Base-by-base conservation (phyloP, 2,113 vertebrate genomes). In the Motacilla tschutschensis region DNA sequence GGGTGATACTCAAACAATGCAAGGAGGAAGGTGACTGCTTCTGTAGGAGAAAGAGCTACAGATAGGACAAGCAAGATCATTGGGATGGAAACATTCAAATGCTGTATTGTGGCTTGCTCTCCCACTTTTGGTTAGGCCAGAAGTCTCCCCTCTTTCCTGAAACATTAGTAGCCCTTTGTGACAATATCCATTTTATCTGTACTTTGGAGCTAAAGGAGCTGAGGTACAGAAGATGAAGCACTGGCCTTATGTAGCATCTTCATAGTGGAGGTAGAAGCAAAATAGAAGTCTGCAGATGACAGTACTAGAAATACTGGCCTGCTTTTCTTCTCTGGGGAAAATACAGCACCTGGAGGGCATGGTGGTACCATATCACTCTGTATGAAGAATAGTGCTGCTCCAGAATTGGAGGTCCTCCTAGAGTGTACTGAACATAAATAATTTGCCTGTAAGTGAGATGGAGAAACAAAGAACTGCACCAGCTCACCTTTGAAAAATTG, bases 401-500 rank as follows among this genome's bases (percentile, higher is more conserved):
- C 41, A 65, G 33, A 83, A 63, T 5, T 66, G 33, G 29, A 83
- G 60, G 59, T 60, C 47, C 20, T 84, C 40, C 63, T 60, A 24
- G 51, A 14, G 33, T 51, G 20, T 73, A 41, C 67, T n/a, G 31
- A 90, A 73, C 28, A 51, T 51, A 73, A 89, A 53, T 70, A 85
- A 72, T 85, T 91, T 57, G 29, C 36, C 46, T 28, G 11, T 0
- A 1, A 71, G 31, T 58, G 43, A 57, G 38, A 55, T 3, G 8
- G 73, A 70, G 66, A 93, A 92, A 89, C 51, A 92, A 93, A 85
- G 77, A 76, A 70, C 59, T 58, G 17, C 66, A 79, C 29, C 40
- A 65, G 50, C 44, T 85, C 36, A 29, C 55, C 47, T 85, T 85
- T 81, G 85, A 93, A 92, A 92, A 85, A 92, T 77, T 36, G 47